Conservation (phyloP, 2,888 invertebrate species). For the Drosophila merina region DNA sequence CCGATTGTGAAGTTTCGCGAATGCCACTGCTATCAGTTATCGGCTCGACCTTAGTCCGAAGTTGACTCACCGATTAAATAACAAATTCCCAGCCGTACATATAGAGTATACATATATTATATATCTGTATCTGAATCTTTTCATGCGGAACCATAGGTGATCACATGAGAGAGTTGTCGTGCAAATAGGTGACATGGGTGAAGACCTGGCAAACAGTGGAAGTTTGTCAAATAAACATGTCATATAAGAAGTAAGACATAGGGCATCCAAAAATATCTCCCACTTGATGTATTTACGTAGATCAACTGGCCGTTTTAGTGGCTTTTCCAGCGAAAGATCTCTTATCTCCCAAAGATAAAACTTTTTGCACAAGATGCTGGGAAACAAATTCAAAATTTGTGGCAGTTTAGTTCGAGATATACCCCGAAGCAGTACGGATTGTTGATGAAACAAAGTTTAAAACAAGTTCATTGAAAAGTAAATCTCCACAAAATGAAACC, state of each 20-base stretch:
- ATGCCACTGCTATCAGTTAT: slow-evolving; percentile 17
- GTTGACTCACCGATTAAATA: slow-evolving; percentile 32
- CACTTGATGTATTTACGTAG: slow-evolving; percentile 68
- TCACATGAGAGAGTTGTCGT: slow-evolving; percentile 46
- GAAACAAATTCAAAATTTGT: slow-evolving; percentile 31
- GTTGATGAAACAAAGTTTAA: slow-evolving; percentile 22
- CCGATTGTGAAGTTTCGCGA: slow-evolving; percentile 21
- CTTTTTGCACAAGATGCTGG: slow-evolving; percentile 33
- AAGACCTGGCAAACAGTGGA: slow-evolving; percentile 36
- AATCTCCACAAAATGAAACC: slow-evolving; percentile 26
- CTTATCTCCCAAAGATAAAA: slow-evolving; percentile 38
- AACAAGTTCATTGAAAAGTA: slow-evolving; percentile 38
- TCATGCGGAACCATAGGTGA: slow-evolving; percentile 21
- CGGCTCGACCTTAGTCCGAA: slow-evolving; percentile 14
- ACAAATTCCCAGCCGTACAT: not conserved
- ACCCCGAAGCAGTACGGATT: slow-evolving; percentile 12
- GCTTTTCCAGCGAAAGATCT: slow-evolving; percentile 36
- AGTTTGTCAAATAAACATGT: slow-evolving; percentile 50
- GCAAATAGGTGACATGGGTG: slow-evolving; percentile 30
- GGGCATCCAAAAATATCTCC: slow-evolving; percentile 61
- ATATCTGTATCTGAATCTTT: slow-evolving; percentile 5
- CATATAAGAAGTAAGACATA: slow-evolving; percentile 44
- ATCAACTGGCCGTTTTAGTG: slow-evolving; percentile 35
- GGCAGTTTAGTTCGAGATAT: slow-evolving; percentile 32
- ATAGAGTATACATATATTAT: slow-evolving; percentile 5